These are phyloP conservation scores for Megalopta genalis DNA, from an alignment of 1,140 invertebrate genomes.

Conservation along the genomic window DNA sequence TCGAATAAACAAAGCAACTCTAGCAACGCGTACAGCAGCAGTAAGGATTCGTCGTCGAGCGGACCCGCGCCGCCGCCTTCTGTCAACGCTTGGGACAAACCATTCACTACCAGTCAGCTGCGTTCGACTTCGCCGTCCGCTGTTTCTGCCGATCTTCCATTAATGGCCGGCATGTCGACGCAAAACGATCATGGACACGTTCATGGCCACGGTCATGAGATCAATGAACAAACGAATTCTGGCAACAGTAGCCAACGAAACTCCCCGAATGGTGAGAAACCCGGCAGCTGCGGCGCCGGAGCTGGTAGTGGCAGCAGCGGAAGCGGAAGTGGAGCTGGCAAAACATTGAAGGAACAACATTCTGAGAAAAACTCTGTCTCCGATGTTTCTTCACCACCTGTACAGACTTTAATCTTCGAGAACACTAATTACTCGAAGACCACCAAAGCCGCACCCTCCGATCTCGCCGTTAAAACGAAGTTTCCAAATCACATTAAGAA, in stretches of 20 bases:
- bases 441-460: constrained; percentile 71
- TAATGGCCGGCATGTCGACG: constrained; percentile 68
- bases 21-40: constrained; percentile 70
- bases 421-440: constrained; percentile 91
- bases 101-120: constrained; percentile 85
- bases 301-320: too few relatives aligned
- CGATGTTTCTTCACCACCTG: constrained; percentile 88
- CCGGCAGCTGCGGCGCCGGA: constrained; percentile 40
- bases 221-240: constrained; percentile 67
- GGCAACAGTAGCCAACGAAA: constrained; percentile 82
- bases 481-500: constrained; percentile 79
- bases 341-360: constrained; percentile 68
- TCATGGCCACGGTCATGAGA: constrained; percentile 63
- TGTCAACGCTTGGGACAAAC: constrained; percentile 93
- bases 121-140: constrained; percentile 79
- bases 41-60: constrained; percentile 78
- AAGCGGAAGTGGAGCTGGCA: constrained; percentile 29
- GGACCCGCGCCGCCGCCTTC: constrained; percentile 84
- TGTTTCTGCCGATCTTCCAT: constrained; percentile 70
- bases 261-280: constrained; percentile 78
- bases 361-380: constrained; percentile 81
- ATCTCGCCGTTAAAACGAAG: constrained; percentile 79
- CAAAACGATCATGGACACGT: constrained; percentile 65
- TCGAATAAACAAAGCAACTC: constrained; percentile 71
- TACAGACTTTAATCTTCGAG: constrained; percentile 94